Evolutionary conservation across 2,113 vertebrate genomes (phyloP).

Genomic region (Carassius carassius): DNA sequence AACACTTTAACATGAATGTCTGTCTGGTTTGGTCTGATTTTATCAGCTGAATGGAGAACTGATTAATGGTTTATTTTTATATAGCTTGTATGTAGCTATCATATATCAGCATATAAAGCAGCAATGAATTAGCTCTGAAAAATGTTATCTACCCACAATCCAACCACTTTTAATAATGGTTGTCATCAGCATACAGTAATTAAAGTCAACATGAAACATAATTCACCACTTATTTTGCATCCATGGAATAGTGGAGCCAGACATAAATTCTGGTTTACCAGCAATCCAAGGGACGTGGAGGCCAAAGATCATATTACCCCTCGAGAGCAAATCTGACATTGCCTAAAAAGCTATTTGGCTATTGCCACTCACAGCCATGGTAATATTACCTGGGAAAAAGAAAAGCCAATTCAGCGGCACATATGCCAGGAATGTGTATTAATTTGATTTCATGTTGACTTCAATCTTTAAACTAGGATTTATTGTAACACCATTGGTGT

Average conservation of each 20-base stretch:
- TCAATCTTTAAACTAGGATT: conserved; percentile 50
- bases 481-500: conserved; percentile 56
- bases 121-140: conserved; percentile 58
- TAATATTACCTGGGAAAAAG: neutral
- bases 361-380: neutral
- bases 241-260: neutral
- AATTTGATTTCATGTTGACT: conserved; percentile 25
- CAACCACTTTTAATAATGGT: conserved; percentile 62
- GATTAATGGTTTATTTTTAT: conserved; percentile 55
- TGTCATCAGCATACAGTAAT: conserved; percentile 19
- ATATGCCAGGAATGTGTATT: neutral
- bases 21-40: conserved; percentile 58
- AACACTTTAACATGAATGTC: conserved; percentile 57
- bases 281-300: neutral
- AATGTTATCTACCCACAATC: conserved; percentile 55
- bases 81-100: conserved; percentile 71
- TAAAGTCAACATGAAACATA: conserved; percentile 18
- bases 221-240: neutral
- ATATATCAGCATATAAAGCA: conserved; percentile 56
- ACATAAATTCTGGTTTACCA: neutral
- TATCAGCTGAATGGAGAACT: conserved; percentile 57
- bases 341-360: conserved; percentile 2
- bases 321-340: neutral
- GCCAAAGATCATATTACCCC: neutral
- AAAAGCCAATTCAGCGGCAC: neutral